A percentile compares a stretch with the other conserved stretches of the same genome.
These are phyloP conservation scores for Epinotia bilunana DNA, from an alignment of 2,888 invertebrate genomes.

Conservation along the genomic window DNA sequence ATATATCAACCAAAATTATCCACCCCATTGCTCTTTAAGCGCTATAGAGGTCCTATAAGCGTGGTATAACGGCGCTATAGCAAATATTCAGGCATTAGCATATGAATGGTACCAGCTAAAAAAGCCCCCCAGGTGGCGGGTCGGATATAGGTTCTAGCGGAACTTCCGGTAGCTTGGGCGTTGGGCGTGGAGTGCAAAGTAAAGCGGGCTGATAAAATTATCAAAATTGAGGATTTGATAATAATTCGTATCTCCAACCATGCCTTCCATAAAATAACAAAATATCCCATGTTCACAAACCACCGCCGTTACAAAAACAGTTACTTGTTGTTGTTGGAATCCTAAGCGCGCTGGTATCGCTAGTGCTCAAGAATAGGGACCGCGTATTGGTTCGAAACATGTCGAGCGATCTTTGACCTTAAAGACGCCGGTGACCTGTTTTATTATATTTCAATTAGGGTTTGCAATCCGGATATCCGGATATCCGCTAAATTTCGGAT, in stretches of 20 bases:
- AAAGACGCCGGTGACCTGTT: too few relatives aligned
- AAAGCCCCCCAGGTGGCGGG: conserved; percentile 47
- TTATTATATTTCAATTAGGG: too few relatives aligned
- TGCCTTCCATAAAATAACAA: not conserved
- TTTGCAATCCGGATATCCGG: too few relatives aligned
- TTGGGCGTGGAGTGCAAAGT: conserved; percentile 25
- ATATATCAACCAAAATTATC: conserved; percentile 54
- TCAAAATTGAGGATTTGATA: not conserved
- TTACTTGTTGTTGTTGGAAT: too few relatives aligned
- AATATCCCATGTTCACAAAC: too few relatives aligned
- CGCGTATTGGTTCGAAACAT: too few relatives aligned
- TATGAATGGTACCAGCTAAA: conserved; percentile 48
- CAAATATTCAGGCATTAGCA: conserved; percentile 50
- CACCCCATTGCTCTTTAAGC: conserved; percentile 50
- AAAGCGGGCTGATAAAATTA: not conserved
- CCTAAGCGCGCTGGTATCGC: too few relatives aligned
- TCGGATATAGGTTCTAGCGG: conserved; percentile 48
- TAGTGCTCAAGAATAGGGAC: too few relatives aligned
- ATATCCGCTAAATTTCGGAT: too few relatives aligned
- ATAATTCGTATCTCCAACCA: not conserved
- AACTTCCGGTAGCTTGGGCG: conserved; percentile 42
- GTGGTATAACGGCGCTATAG: conserved; percentile 50
- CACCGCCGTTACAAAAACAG: too few relatives aligned
- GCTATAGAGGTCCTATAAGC: conserved; percentile 54
- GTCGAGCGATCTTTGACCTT: too few relatives aligned